A percentile compares a stretch with the other conserved stretches of the same genome.
phyloP scores from a whole-genome alignment of 2,888 invertebrate species.

The Lottia gigantea region DNA sequence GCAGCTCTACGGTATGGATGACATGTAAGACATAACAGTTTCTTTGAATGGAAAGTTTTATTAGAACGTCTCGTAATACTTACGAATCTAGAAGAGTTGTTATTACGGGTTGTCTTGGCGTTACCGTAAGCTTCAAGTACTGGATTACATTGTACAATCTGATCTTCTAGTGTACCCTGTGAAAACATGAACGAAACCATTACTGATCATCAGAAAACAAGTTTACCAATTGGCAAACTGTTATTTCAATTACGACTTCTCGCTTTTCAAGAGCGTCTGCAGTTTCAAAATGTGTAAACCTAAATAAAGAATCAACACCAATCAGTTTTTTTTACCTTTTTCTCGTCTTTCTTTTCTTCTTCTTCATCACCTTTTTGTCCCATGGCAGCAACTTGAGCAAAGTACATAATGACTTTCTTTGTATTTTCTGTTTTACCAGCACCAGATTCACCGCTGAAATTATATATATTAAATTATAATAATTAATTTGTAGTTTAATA shows the following conservation, averaged over 20 bases:
- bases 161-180: constrained; percentile 92
- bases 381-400: constrained; percentile 80
- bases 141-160: constrained; percentile 97
- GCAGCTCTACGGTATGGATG: no score
- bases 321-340: constrained; percentile 93
- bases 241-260: no score
- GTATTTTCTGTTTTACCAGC: constrained; percentile 99
- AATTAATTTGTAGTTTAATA: no score
- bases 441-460: constrained; percentile 91
- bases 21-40: no score
- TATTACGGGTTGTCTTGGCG: constrained; percentile 78
- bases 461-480: no score
- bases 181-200: no score
- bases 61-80: constrained; percentile 72
- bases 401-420: constrained; percentile 99
- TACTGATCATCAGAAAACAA: no score
- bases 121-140: constrained; percentile 55
- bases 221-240: no score
- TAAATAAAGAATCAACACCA: no score
- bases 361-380: constrained; percentile 63
- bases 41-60: no score
- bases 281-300: no score
- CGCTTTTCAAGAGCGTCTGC: no score
- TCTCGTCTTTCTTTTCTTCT: constrained; percentile 68
- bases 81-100: constrained; percentile 99